phyloP scores from a whole-genome alignment of 2,113 vertebrate species.

The Delphinapterus leucas region DNA sequence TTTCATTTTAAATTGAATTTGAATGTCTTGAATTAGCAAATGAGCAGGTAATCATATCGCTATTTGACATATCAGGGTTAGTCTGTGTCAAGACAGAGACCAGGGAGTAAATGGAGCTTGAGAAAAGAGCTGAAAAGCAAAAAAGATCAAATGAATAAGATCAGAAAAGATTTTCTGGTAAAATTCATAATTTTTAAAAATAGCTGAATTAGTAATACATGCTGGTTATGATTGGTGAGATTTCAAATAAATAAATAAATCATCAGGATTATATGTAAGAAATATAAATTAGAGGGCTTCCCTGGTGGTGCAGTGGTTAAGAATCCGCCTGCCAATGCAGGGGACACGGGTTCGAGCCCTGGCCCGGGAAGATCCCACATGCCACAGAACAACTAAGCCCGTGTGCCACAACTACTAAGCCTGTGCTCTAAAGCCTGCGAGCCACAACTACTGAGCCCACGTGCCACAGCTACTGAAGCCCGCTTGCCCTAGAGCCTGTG shows the following conservation, averaged over 20 bases:
- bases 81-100: background rate
- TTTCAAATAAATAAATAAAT: conserved; percentile 11
- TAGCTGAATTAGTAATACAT: background rate
- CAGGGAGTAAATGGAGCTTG: background rate
- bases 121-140: background rate
- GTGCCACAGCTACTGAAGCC: too few species aligned
- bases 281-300: background rate
- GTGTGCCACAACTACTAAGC: too few species aligned
- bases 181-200: background rate
- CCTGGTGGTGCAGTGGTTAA: too few species aligned
- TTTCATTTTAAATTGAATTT: background rate
- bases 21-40: background rate
- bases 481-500: too few species aligned
- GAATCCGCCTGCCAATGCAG: too few species aligned
- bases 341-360: too few species aligned
- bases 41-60: background rate
- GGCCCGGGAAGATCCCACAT: too few species aligned
- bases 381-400: too few species aligned
- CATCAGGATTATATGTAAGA: background rate
- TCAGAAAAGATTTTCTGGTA: background rate
- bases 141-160: background rate
- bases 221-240: background rate
- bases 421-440: too few species aligned
- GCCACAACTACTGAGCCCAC: too few species aligned
- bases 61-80: background rate